These are phyloP conservation scores for Magallana angulata DNA, from an alignment of 1,140 invertebrate species.

Conservation along the genomic window DNA sequence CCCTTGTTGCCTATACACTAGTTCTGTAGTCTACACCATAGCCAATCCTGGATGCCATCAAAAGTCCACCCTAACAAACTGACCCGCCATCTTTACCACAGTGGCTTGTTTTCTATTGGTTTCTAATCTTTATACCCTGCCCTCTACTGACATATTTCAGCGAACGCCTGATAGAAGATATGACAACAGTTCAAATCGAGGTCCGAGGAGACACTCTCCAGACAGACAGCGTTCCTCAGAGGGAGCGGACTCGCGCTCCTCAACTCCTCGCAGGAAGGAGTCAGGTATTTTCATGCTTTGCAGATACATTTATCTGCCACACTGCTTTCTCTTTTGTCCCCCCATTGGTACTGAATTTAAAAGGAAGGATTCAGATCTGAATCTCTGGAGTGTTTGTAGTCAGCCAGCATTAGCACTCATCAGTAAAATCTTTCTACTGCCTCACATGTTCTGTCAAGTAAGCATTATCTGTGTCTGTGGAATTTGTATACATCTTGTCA, in stretches of 20 bases:
- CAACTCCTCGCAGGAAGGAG: slow-evolving; percentile 32
- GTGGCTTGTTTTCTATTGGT: background rate
- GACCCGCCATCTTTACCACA: background rate
- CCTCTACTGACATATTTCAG: slow-evolving; percentile 31
- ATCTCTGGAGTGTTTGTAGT: slow-evolving; percentile 23
- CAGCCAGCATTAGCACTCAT: slow-evolving; percentile 29
- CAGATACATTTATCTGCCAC: slow-evolving; percentile 30
- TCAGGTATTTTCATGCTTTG: slow-evolving; percentile 33
- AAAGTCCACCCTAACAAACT: background rate
- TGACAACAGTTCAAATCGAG: slow-evolving; percentile 27
- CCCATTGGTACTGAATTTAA: background rate
- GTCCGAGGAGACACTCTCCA: slow-evolving; percentile 9
- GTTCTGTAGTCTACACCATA: too few relatives aligned
- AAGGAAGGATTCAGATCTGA: slow-evolving; percentile 22
- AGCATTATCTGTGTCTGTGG: background rate
- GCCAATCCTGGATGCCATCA: too few relatives aligned
- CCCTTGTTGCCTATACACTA: too few relatives aligned
- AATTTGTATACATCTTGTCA: background rate
- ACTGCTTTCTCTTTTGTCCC: slow-evolving; percentile 30
- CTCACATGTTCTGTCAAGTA: background rate
- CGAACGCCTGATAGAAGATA: slow-evolving; percentile 19
- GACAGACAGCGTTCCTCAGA: background rate
- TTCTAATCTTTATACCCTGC: slow-evolving; percentile 27
- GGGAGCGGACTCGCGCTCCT: slow-evolving; percentile 11
- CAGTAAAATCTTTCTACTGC: background rate